Evolutionary conservation across 2,113 vertebrate genomes (phyloP).

Genomic region (Camelus dromedarius): DNA sequence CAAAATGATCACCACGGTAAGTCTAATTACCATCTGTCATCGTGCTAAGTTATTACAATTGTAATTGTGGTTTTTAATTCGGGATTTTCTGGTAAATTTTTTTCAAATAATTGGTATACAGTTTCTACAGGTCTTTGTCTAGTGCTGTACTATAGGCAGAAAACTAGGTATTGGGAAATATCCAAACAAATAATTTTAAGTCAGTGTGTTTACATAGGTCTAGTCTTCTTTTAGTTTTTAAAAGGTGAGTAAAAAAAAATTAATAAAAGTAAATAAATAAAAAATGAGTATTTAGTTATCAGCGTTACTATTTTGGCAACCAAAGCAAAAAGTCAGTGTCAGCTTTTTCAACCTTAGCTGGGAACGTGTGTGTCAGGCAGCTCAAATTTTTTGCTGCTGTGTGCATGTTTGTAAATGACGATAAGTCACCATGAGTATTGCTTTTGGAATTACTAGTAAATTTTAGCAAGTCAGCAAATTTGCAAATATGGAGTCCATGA

Average conservation of each 20-base stretch:
- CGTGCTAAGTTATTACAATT: not conserved
- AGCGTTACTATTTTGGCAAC: not conserved
- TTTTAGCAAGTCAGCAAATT: not conserved
- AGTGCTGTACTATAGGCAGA: not conserved
- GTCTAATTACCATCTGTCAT: not conserved
- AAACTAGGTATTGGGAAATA: not conserved
- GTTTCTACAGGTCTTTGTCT: not conserved
- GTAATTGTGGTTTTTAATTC: slow-evolving; percentile 27
- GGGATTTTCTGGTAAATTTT: not conserved
- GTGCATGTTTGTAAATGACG: not conserved
- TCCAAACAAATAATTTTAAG: not conserved
- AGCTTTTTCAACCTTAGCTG: not conserved
- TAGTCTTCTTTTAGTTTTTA: not conserved
- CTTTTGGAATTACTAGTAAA: not conserved
- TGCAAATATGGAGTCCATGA: not conserved
- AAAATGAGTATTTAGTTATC: not conserved
- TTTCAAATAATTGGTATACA: not conserved
- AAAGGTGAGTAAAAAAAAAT: no score
- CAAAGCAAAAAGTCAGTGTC: not conserved
- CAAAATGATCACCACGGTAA: not conserved
- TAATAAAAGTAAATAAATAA: no score
- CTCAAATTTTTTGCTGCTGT: not conserved
- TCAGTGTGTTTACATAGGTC: not conserved
- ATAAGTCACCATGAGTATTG: not conserved
- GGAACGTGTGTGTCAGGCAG: not conserved